phyloP scores from a whole-genome alignment of 2,797 vertebrate genomes.

The Lepidocolaptes lacrymiger region DNA sequence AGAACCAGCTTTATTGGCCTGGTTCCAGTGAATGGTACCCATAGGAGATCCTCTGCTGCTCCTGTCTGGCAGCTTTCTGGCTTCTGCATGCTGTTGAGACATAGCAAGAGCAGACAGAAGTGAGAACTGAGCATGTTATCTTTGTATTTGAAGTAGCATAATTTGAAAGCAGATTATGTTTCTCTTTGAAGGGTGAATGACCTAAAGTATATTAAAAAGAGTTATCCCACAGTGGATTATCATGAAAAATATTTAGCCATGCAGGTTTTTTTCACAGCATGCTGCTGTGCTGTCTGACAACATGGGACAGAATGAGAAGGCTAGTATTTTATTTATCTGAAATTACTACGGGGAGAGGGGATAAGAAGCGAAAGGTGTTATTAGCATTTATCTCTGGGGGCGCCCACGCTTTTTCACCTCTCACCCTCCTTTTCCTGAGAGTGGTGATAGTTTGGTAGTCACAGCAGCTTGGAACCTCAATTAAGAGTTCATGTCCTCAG shows the following conservation, averaged over 20 bases:
- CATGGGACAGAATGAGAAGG: not conserved
- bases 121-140: conserved; percentile 47
- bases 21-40: not conserved
- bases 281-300: not conserved
- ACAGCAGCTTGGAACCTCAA: not conserved
- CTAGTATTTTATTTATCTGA: conserved; percentile 1
- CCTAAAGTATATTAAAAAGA: conserved; percentile 52
- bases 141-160: conserved; percentile 46
- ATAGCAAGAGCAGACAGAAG: conserved; percentile 23
- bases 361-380: not conserved
- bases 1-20: not conserved
- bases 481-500: not conserved
- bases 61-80: conserved; percentile 26
- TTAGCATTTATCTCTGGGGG: not conserved
- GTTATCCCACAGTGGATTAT: conserved; percentile 41
- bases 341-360: not conserved
- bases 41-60: conserved; percentile 4
- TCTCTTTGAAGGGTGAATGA: conserved; percentile 59
- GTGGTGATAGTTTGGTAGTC: not conserved
- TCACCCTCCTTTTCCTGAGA: not conserved
- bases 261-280: not conserved
- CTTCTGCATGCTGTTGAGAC: conserved; percentile 42
- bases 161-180: conserved; percentile 63
- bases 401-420: not conserved
- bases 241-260: not conserved